Percentiles rank a stretch among this genome's conserved stretches.
phyloP scores from a whole-genome alignment of 1,140 invertebrate species.

The Drosophila arawakana region DNA sequence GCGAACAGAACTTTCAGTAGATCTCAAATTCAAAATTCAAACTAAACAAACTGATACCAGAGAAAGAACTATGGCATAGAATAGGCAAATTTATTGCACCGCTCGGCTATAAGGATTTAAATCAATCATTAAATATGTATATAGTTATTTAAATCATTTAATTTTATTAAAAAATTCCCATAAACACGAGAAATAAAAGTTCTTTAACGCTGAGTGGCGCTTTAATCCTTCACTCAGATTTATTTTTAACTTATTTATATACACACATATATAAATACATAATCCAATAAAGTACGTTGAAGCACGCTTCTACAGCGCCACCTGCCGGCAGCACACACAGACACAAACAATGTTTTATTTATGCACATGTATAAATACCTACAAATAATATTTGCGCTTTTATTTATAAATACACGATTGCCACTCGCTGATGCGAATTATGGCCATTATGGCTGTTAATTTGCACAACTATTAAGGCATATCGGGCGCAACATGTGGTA shows the following conservation, averaged over 20 bases:
- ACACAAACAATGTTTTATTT: too few relatives aligned
- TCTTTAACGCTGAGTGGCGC: not conserved
- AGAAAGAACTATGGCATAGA: too few relatives aligned
- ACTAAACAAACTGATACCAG: too few relatives aligned
- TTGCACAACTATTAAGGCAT: slow-evolving; percentile 17
- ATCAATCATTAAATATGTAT: too few relatives aligned
- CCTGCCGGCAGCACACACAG: slow-evolving; percentile 44
- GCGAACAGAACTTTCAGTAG: too few relatives aligned
- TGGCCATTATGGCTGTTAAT: slow-evolving; percentile 26
- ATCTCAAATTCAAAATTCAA: too few relatives aligned
- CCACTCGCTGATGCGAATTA: slow-evolving; percentile 23
- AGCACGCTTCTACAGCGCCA: slow-evolving; percentile 49
- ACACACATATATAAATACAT: not conserved
- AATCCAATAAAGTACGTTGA: slow-evolving; percentile 3
- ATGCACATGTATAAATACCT: slow-evolving; percentile 15
- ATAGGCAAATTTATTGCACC: too few relatives aligned
- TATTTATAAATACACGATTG: slow-evolving; percentile 34
- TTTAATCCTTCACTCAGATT: not conserved
- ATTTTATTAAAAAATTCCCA: too few relatives aligned
- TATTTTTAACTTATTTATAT: not conserved
- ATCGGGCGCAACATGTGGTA: slow-evolving; percentile 52
- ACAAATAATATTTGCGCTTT: slow-evolving; percentile 30
- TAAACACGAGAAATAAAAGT: not conserved
- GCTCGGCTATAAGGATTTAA: too few relatives aligned
- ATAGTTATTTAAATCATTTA: too few relatives aligned